phyloP scores from a whole-genome alignment of 2,113 vertebrate genomes.

The Campylomormyrus tamandua region DNA sequence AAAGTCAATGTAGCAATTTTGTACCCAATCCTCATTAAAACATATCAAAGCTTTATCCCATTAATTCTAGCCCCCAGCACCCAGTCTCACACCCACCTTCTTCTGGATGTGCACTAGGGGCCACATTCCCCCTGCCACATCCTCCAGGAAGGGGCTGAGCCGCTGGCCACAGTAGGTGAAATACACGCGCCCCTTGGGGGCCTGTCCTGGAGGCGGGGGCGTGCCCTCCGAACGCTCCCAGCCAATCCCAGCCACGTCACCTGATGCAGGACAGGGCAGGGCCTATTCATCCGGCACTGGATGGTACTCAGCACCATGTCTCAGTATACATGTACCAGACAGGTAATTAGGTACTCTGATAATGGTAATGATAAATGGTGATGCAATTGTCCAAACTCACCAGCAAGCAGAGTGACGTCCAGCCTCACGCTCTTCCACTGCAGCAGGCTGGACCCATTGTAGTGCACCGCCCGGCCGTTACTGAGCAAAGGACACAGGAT shows the following conservation, averaged over 20 bases:
- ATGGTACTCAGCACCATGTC: background rate
- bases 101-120: conserved; percentile 97
- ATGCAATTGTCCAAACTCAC: conserved; percentile 53
- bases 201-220: conserved; percentile 88
- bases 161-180: conserved; percentile 93
- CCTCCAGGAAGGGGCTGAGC: conserved; percentile 81
- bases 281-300: background rate
- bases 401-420: conserved; percentile 88
- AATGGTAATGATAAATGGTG: background rate
- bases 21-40: background rate
- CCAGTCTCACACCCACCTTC: conserved; percentile 63
- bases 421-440: conserved; percentile 97
- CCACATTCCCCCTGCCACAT: conserved; percentile 97
- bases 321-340: background rate
- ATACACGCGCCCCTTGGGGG: conserved; percentile 92
- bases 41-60: background rate
- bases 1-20: background rate
- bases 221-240: conserved; percentile 95
- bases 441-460: conserved; percentile 94
- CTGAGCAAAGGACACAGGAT: conserved; percentile 45
- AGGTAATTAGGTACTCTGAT: background rate
- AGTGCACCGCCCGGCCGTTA: conserved; percentile 93
- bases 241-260: conserved; percentile 90
- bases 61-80: background rate
- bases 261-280: conserved; percentile 38